phyloP scores from a whole-genome alignment of 2,888 invertebrate species.

The Metallyticus violacea region DNA sequence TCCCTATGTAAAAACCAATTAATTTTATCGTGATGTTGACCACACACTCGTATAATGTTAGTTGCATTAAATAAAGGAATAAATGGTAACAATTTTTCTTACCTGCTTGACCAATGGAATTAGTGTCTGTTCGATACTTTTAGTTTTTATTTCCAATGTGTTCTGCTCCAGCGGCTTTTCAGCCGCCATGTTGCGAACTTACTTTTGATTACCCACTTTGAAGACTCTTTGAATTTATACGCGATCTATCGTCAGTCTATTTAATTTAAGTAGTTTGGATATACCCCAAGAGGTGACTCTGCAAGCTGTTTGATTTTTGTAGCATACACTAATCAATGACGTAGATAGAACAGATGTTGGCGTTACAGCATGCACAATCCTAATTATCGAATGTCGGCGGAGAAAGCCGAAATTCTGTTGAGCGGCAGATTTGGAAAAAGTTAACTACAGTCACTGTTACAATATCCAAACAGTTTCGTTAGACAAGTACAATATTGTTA shows the following conservation, averaged over 20 bases:
- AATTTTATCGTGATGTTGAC: neutral
- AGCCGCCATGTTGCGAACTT: constrained; percentile 31
- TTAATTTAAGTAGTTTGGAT: neutral
- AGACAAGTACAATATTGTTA: too few relatives aligned
- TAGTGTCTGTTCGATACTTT: constrained; percentile 91
- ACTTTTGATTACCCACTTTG: constrained; percentile 10
- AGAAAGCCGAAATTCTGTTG: too few relatives aligned
- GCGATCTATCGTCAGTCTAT: neutral
- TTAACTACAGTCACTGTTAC: too few relatives aligned
- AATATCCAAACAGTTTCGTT: too few relatives aligned
- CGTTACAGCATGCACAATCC: too few relatives aligned
- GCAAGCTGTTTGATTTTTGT: too few relatives aligned
- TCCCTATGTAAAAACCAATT: neutral
- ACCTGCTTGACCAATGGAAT: constrained; percentile 94
- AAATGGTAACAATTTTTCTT: constrained; percentile 43
- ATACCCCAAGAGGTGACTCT: neutral
- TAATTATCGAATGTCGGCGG: too few relatives aligned
- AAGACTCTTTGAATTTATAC: neutral
- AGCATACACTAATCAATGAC: too few relatives aligned
- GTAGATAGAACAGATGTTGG: too few relatives aligned
- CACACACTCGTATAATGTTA: neutral
- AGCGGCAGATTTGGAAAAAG: too few relatives aligned
- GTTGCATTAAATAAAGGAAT: neutral
- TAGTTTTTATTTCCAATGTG: constrained; percentile 80
- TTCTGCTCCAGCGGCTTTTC: constrained; percentile 35